phyloP scores from a whole-genome alignment of 1,140 invertebrate species.

The Megathymus violae region DNA sequence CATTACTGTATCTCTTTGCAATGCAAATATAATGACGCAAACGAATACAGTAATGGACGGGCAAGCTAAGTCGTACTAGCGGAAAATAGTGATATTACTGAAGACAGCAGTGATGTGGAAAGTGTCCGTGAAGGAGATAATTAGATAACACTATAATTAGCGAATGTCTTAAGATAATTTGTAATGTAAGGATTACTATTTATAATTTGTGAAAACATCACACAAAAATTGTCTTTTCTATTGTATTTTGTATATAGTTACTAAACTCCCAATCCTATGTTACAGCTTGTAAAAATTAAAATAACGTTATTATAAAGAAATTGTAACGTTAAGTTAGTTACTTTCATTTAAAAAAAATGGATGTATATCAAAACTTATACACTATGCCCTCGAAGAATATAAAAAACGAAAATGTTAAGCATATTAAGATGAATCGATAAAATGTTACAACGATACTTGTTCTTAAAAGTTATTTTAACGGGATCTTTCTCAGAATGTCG shows the following conservation, averaged over 20 bases:
- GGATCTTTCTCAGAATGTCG: slow-evolving; percentile 46
- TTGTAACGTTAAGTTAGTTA: no score
- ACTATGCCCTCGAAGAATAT: not conserved
- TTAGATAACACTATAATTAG: slow-evolving; percentile 51
- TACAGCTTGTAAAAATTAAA: no score
- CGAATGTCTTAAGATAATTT: no score
- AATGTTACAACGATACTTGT: not conserved
- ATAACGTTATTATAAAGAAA: no score
- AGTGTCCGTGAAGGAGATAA: slow-evolving; percentile 35
- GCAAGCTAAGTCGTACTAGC: slow-evolving; percentile 21
- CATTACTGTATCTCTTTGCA: slow-evolving; percentile 10
- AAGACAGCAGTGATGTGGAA: not conserved
- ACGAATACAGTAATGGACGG: slow-evolving; percentile 18
- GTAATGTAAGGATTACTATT: no score
- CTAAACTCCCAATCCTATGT: no score
- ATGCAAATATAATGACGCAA: slow-evolving; percentile 8
- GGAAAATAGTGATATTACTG: not conserved
- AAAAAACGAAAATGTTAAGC: slow-evolving; percentile 12
- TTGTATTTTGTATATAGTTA: no score
- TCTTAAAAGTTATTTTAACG: slow-evolving; percentile 9
- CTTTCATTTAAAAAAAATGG: no score
- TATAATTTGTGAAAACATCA: no score
- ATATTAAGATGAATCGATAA: not conserved
- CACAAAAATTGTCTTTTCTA: no score
- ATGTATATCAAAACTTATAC: no score